phyloP scores from a whole-genome alignment of 2,113 vertebrate genomes.

The Paraplagusia blochii region DNA sequence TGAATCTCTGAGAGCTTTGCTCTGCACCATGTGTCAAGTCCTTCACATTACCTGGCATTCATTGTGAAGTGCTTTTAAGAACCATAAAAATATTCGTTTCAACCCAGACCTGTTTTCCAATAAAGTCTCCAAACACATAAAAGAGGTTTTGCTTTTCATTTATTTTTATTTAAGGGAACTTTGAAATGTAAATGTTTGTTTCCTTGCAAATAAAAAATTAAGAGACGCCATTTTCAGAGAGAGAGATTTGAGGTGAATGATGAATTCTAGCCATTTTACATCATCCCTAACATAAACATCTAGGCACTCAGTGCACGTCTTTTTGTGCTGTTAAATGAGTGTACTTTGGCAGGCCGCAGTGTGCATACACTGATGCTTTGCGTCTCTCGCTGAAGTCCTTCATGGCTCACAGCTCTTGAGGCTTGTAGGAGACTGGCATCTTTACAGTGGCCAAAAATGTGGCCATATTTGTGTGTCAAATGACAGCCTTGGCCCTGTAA shows the following conservation, averaged over 20 bases:
- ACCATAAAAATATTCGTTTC: slow-evolving; percentile 70
- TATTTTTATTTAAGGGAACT: slow-evolving; percentile 69
- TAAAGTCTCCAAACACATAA: slow-evolving; percentile 71
- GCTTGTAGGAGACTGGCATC: slow-evolving; percentile 75
- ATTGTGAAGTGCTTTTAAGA: slow-evolving; percentile 68
- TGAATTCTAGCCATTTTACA: slow-evolving; percentile 76
- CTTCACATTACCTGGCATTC: slow-evolving; percentile 69
- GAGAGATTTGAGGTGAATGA: slow-evolving; percentile 71
- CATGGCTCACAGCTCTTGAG: slow-evolving; percentile 72
- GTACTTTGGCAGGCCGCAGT: slow-evolving; percentile 72
- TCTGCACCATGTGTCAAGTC: slow-evolving; percentile 53
- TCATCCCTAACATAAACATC: slow-evolving; percentile 72
- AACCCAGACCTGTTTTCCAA: slow-evolving; percentile 71
- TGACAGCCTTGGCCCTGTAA: slow-evolving; percentile 64
- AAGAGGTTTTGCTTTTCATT: slow-evolving; percentile 73
- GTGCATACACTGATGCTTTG: slow-evolving; percentile 72
- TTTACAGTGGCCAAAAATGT: slow-evolving; percentile 66
- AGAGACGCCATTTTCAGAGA: slow-evolving; percentile 58
- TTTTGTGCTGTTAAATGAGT: slow-evolving; percentile 74
- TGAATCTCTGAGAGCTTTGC: slow-evolving; percentile 51
- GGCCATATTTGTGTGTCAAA: slow-evolving; percentile 72
- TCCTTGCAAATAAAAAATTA: slow-evolving; percentile 58
- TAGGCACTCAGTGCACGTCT: slow-evolving; percentile 57
- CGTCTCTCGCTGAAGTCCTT: slow-evolving; percentile 69
- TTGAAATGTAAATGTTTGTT: slow-evolving; percentile 79